Conservation (phyloP, 1,140 invertebrate genomes). For the Trypoxylus dichotomus region DNA sequence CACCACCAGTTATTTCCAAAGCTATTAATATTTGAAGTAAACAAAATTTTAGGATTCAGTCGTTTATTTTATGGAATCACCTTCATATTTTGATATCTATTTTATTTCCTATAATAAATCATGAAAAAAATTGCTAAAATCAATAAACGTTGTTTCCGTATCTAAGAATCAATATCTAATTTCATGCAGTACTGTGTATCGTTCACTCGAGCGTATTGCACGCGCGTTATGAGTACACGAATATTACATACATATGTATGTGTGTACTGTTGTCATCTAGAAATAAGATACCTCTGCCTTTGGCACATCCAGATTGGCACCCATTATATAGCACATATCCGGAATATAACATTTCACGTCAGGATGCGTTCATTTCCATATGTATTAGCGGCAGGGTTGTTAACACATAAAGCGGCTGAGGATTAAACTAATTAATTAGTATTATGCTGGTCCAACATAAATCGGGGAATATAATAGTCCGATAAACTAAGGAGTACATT, state of each 20-base stretch:
- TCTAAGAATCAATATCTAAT: too few relatives aligned
- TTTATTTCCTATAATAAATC: too few relatives aligned
- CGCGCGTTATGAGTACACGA: too few relatives aligned
- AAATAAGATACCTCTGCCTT: background rate
- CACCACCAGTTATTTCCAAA: too few relatives aligned
- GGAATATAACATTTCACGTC: background rate
- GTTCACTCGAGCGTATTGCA: too few relatives aligned
- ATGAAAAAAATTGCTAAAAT: too few relatives aligned
- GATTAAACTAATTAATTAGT: constrained; percentile 22
- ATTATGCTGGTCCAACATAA: constrained; percentile 8
- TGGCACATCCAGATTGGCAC: background rate
- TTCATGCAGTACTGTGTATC: too few relatives aligned
- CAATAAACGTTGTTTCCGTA: too few relatives aligned
- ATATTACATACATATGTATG: background rate
- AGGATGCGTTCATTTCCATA: constrained; percentile 7
- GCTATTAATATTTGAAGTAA: too few relatives aligned
- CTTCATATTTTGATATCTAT: background rate
- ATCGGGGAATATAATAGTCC: background rate
- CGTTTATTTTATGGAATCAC: too few relatives aligned
- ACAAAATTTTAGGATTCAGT: too few relatives aligned
- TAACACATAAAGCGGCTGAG: constrained; percentile 1
- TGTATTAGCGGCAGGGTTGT: background rate
- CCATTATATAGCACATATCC: background rate
- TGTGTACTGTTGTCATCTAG: background rate
- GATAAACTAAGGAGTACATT: background rate